Conservation (phyloP, 2,888 invertebrate species). For the Cetonia aurata region DNA sequence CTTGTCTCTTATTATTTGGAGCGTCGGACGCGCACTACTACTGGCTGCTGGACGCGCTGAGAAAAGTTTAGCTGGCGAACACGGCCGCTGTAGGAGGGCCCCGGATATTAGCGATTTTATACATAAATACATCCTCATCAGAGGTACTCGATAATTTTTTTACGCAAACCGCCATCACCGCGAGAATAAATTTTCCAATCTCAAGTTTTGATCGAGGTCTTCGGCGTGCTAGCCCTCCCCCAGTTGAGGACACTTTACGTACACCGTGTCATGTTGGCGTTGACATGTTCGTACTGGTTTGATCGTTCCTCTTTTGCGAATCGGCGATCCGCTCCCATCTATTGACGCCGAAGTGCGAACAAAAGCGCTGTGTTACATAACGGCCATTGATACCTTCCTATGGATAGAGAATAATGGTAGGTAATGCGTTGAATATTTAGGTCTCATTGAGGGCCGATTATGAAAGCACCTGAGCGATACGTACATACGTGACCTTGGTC, state of each 20-base stretch:
- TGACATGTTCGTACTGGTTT: neutral
- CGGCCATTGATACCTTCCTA: constrained; percentile 7
- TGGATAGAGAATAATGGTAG: constrained; percentile 1
- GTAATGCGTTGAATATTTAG: constrained; percentile 19
- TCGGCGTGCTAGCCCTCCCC: neutral
- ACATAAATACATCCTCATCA: constrained; percentile 68
- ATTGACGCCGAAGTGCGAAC: constrained; percentile 6
- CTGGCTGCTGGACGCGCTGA: constrained; percentile 43
- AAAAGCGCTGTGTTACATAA: constrained; percentile 26
- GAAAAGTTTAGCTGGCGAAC: constrained; percentile 48
- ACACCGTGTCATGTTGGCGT: neutral
- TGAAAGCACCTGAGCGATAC: constrained; percentile 6
- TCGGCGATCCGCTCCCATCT: constrained; percentile 17
- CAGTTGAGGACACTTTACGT: neutral
- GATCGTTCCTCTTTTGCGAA: neutral
- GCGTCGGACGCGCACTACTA: constrained; percentile 43
- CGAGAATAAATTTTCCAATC: constrained; percentile 38
- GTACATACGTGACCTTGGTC: constrained; percentile 10
- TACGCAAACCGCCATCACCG: constrained; percentile 39
- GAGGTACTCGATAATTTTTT: constrained; percentile 57
- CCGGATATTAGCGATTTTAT: constrained; percentile 69
- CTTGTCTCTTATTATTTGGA: constrained; percentile 20
- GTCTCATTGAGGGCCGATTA: constrained; percentile 11
- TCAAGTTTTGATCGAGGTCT: constrained; percentile 28
- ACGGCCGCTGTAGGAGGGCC: constrained; percentile 61